Evolutionary conservation across 2,888 invertebrate genomes (phyloP).

Genomic region (Drosophila planitibia): DNA sequence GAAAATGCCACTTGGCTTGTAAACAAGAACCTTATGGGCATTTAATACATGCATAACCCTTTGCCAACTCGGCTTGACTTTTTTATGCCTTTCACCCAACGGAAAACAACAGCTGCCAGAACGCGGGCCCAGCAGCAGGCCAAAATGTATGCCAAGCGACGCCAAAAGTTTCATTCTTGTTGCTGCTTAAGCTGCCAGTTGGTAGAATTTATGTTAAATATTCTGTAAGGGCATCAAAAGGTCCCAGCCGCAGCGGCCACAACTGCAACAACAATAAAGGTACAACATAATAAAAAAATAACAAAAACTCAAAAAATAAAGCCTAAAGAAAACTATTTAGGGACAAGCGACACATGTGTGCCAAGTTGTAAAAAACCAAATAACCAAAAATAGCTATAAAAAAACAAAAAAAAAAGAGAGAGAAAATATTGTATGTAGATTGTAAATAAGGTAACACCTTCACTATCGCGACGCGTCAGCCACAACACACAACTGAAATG

Average conservation of each 20-base stretch:
- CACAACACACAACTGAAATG: slow-evolving; percentile 42
- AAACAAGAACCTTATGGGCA: slow-evolving; percentile 20
- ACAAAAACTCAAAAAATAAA: slow-evolving; percentile 16
- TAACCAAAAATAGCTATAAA: slow-evolving; percentile 44
- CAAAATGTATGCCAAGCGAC: slow-evolving; percentile 60
- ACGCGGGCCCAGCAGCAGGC: slow-evolving; percentile 27
- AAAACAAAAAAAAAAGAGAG: slow-evolving; percentile 11
- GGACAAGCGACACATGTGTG: slow-evolving; percentile 68
- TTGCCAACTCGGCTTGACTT: slow-evolving; percentile 30
- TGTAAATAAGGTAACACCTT: slow-evolving; percentile 54
- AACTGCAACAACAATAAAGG: slow-evolving; percentile 43
- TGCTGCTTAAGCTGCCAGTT: slow-evolving; percentile 44
- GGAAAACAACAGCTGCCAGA: slow-evolving; percentile 38
- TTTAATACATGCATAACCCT: slow-evolving; percentile 49
- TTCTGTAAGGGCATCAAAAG: slow-evolving; percentile 62
- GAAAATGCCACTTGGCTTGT: slow-evolving; percentile 14
- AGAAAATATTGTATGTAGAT: slow-evolving; percentile 20
- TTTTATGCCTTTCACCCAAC: slow-evolving; percentile 73
- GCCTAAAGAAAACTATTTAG: slow-evolving; percentile 52
- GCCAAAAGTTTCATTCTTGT: slow-evolving; percentile 33
- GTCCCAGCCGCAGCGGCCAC: slow-evolving; percentile 35
- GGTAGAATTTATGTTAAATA: slow-evolving; percentile 69
- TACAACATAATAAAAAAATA: slow-evolving; percentile 18
- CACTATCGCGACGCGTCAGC: background rate
- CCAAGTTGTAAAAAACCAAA: slow-evolving; percentile 61